Evolutionary conservation across 92 coral and sea anemone genomes (phyloP).

Genomic region (Zoanthus sociatus): DNA sequence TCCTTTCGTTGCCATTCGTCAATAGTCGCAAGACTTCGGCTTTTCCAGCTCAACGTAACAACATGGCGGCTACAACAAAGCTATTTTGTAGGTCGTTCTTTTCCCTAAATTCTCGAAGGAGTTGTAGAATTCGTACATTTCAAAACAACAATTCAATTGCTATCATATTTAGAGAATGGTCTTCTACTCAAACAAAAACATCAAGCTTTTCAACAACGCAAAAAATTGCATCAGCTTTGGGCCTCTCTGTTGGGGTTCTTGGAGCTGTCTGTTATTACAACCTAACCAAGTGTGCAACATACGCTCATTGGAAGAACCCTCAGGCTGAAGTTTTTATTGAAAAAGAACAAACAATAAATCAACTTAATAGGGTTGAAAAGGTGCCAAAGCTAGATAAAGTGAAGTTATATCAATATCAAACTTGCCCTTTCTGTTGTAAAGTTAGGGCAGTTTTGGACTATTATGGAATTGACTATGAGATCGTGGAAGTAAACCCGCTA

Average conservation of each 20-base stretch:
- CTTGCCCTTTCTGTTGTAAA: slow-evolving; percentile 96
- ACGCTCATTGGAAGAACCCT: slow-evolving; percentile 32
- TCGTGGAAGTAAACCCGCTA: slow-evolving; percentile 94
- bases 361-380: slow-evolving; percentile 27
- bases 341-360: slow-evolving; percentile 29
- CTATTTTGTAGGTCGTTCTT: neutral
- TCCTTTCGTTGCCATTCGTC: neutral
- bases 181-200: slow-evolving; percentile 1
- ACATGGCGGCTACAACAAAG: slow-evolving; percentile 38
- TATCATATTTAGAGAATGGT: neutral
- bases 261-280: slow-evolving; percentile 28
- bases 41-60: neutral
- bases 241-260: slow-evolving; percentile 20
- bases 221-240: slow-evolving; percentile 22
- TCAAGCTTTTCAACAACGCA: neutral
- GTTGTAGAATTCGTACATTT: neutral
- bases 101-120: slow-evolving; percentile 15
- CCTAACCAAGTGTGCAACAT: slow-evolving; percentile 16
- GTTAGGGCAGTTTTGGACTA: slow-evolving; percentile 91
- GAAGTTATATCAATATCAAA: slow-evolving; percentile 92
- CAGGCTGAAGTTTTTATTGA: slow-evolving; percentile 34
- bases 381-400: slow-evolving; percentile 51
- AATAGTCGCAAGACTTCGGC: neutral
- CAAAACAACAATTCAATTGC: neutral
- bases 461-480: slow-evolving; percentile 84